phyloP scores from a whole-genome alignment of 2,888 invertebrate genomes.

The Polydrusus cervinus region DNA sequence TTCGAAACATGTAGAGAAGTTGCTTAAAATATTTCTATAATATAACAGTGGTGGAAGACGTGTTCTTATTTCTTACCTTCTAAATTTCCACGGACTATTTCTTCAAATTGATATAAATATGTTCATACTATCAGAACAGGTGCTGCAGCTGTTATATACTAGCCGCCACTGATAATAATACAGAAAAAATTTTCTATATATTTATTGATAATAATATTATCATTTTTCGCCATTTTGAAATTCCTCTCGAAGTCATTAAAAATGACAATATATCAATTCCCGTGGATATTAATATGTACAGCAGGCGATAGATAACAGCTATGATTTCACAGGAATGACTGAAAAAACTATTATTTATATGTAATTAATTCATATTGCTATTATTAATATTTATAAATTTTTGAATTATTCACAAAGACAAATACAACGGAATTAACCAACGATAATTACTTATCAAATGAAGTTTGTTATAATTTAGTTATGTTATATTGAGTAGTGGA shows the following conservation, averaged over 20 bases:
- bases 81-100: too few species aligned
- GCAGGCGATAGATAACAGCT: constrained; percentile 26
- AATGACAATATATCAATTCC: constrained; percentile 19
- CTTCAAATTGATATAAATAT: too few species aligned
- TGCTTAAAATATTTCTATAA: too few species aligned
- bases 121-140: too few species aligned
- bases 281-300: constrained; percentile 8
- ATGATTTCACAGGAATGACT: constrained; percentile 30
- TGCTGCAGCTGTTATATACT: too few species aligned
- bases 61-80: too few species aligned
- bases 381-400: constrained; percentile 34
- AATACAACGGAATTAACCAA: constrained; percentile 17
- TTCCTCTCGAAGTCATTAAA: neutral
- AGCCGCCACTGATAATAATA: too few species aligned
- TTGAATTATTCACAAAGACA: constrained; percentile 21
- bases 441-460: constrained; percentile 18
- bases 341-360: constrained; percentile 30
- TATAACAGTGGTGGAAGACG: too few species aligned
- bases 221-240: constrained; percentile 18
- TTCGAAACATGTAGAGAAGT: too few species aligned
- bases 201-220: too few species aligned
- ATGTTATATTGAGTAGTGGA: constrained; percentile 8
- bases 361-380: constrained; percentile 22
- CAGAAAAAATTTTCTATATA: too few species aligned
- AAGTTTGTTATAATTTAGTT: constrained; percentile 19